phyloP scores from a whole-genome alignment of 2,888 invertebrate genomes.

The Muschampia plurimacula region DNA sequence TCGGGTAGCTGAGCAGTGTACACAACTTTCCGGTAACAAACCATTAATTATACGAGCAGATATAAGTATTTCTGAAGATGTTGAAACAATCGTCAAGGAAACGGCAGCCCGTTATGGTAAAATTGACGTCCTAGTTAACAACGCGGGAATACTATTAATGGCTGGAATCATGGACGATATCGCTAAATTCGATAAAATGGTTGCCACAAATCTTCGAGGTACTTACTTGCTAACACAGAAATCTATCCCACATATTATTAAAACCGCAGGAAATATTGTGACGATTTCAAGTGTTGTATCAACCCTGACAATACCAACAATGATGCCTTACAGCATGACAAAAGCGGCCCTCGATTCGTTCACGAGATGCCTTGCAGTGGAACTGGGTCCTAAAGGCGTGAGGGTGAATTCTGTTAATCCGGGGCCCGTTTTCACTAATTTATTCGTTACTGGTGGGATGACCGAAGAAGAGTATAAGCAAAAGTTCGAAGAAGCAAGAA shows the following conservation, averaged over 20 bases:
- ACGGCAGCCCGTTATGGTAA: slow-evolving; percentile 59
- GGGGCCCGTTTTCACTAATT: slow-evolving; percentile 65
- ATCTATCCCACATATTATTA: slow-evolving; percentile 59
- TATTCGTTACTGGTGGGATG: slow-evolving; percentile 63
- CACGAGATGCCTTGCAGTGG: slow-evolving; percentile 67
- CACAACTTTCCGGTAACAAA: slow-evolving; percentile 55
- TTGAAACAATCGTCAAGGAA: slow-evolving; percentile 59
- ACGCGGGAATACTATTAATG: slow-evolving; percentile 63
- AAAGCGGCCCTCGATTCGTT: slow-evolving; percentile 73
- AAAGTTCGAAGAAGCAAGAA: slow-evolving; percentile 55
- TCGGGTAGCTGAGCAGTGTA: slow-evolving; percentile 60
- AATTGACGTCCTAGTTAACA: slow-evolving; percentile 72
- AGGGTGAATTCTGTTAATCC: slow-evolving; percentile 73
- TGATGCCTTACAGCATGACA: slow-evolving; percentile 70
- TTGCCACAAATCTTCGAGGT: slow-evolving; percentile 67
- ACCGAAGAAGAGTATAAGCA: slow-evolving; percentile 54
- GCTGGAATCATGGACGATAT: slow-evolving; percentile 54
- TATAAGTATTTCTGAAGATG: slow-evolving; percentile 60
- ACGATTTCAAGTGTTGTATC: slow-evolving; percentile 69
- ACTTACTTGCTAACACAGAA: slow-evolving; percentile 62
- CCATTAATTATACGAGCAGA: slow-evolving; percentile 65
- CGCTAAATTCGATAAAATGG: slow-evolving; percentile 60
- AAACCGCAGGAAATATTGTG: slow-evolving; percentile 67
- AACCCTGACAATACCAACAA: slow-evolving; percentile 55
- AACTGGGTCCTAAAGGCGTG: slow-evolving; percentile 64